phyloP scores from a whole-genome alignment of 2,113 vertebrate genomes.

The Myotis brandtii region DNA sequence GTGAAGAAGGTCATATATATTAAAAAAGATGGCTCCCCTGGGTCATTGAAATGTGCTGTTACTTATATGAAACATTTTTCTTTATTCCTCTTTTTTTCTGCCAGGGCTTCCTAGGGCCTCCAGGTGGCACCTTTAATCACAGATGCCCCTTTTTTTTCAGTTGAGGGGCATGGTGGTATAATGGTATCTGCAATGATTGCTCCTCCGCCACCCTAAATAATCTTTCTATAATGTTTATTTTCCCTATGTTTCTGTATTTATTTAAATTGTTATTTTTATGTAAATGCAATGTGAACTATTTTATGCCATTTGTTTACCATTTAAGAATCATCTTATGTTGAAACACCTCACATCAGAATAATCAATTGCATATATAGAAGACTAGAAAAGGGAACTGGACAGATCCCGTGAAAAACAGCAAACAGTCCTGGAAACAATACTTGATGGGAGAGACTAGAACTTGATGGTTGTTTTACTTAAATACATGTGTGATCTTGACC shows the following conservation, averaged over 20 bases:
- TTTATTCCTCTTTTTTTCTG: background rate
- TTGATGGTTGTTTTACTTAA: background rate
- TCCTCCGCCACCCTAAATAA: background rate
- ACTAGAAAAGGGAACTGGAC: background rate
- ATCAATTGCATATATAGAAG: background rate
- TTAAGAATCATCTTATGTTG: background rate
- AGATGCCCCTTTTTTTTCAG: background rate
- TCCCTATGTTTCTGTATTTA: background rate
- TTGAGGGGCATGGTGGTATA: background rate
- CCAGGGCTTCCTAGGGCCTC: background rate
- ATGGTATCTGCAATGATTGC: background rate
- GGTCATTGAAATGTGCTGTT: slow-evolving; percentile 51
- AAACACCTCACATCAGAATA: background rate
- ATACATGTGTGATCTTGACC: background rate
- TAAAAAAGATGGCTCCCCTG: slow-evolving; percentile 38
- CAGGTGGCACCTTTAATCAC: background rate
- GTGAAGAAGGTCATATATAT: slow-evolving; percentile 64
- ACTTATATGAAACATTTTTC: slow-evolving; percentile 7
- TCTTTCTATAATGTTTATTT: background rate
- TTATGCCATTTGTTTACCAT: background rate
- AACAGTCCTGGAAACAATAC: background rate
- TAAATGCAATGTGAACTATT: background rate
- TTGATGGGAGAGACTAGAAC: background rate
- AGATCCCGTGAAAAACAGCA: background rate
- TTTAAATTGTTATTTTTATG: background rate